Evolutionary conservation across 2,113 vertebrate genomes (phyloP), one percentile per base, ranked within the genome.

Genomic region (Phoxinus phoxinus): DNA sequence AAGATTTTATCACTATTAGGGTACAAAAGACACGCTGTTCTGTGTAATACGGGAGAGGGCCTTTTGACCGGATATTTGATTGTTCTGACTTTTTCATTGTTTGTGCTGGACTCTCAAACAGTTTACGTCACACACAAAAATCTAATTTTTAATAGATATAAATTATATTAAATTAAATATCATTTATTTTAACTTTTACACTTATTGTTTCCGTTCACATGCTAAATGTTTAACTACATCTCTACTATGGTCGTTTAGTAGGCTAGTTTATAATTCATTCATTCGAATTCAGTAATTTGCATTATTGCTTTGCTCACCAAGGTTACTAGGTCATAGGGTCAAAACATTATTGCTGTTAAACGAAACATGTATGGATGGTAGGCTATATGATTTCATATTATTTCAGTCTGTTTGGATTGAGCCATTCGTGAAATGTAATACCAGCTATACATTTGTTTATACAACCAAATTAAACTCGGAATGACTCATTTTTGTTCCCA

Each of bases 291-390:
- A 51, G 15, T 53, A 0, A 21, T 72, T 56, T 78, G 74, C 51
- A 27, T 83, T 83, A 82, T n/a, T 74, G 63, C 72, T 79, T 61
- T 63, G 65, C 76, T 46, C 75, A 17, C 35, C 63, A 59, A 46
- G 27, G 48, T 46, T 81, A 51, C 72, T 48, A 7, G 83, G 79
- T 85, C 73, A 78, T 21, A 65, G 46, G 83, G 78, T 73, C 78
- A 82, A 46, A 77, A 58, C 72, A 75, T 9, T 59, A 27, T 69
- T 72, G 56, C 78, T 63, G 83, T 72, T 12, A 8, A 53, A 75
- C 17, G 51, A 53, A 83, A 65, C 37, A 80, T 59, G 59, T 48
- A 46, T 32, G 44, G 25, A 51, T 81, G 59, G 11, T 69, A 67
- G 21, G 1, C 8, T 41, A 10, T 41, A 1, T 59, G 11, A 35